Evolutionary conservation across 2,797 vertebrate genomes (phyloP).

Genomic region (Clamator glandarius): DNA sequence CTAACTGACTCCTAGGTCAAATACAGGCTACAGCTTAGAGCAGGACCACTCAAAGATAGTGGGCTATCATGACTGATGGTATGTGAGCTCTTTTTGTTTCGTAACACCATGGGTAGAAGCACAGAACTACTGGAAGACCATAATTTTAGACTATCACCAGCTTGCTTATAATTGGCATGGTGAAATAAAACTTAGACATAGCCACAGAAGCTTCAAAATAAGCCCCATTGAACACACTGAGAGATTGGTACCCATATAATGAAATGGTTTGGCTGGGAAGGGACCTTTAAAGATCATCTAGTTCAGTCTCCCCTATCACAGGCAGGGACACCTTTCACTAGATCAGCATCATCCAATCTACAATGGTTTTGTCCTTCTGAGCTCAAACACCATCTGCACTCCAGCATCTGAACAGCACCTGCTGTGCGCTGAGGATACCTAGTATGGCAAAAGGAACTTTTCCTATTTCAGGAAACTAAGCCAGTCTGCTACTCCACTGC

Average conservation of each 20-base stretch:
- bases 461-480: background rate
- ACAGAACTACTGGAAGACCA: background rate
- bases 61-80: rapidly evolving
- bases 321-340: background rate
- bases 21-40: background rate
- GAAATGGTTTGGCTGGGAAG: background rate
- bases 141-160: background rate
- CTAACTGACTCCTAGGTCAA: background rate
- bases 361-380: background rate
- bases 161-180: background rate
- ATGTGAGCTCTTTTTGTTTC: background rate
- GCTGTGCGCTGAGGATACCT: background rate
- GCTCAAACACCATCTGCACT: background rate
- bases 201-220: background rate
- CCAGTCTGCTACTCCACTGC: background rate
- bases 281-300: background rate
- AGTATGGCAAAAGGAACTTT: background rate
- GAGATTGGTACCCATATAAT: background rate
- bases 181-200: background rate
- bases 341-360: background rate
- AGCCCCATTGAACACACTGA: background rate
- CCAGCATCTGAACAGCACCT: background rate
- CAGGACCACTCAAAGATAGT: background rate
- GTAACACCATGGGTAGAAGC: background rate
- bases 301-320: rapidly evolving